phyloP scores from a whole-genome alignment of 2,888 invertebrate genomes.

The Kuschelorhynchus macadamiae region DNA sequence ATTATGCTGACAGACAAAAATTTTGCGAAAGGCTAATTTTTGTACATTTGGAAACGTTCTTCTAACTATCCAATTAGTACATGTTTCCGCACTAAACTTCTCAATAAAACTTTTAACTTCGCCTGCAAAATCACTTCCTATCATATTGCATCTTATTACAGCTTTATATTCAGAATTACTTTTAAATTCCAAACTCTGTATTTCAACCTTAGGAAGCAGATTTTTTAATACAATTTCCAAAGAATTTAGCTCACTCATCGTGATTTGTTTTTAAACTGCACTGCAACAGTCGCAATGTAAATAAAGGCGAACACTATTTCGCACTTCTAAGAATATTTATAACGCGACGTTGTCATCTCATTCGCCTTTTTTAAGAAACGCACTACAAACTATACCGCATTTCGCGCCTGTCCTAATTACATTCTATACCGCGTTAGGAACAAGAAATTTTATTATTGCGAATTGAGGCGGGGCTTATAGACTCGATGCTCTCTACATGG shows the following conservation, averaged over 20 bases:
- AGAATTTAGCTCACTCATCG: slow-evolving; percentile 17
- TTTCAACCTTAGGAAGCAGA: slow-evolving; percentile 8
- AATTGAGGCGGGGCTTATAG: slow-evolving; percentile 20
- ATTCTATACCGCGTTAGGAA: slow-evolving; percentile 21
- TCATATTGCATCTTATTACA: slow-evolving; percentile 16
- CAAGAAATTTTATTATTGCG: not conserved
- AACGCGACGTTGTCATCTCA: not conserved
- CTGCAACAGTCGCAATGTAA: slow-evolving; percentile 9
- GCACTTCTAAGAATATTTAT: slow-evolving; percentile 8
- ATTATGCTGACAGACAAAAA: slow-evolving; percentile 21
- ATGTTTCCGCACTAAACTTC: slow-evolving; percentile 25
- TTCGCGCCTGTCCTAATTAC: slow-evolving; percentile 12
- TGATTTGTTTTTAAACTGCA: slow-evolving; percentile 15
- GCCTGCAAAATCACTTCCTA: slow-evolving; percentile 19
- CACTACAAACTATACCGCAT: slow-evolving; percentile 21
- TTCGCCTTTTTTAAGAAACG: not conserved
- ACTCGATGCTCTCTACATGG: slow-evolving; percentile 19
- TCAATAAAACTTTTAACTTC: slow-evolving; percentile 30
- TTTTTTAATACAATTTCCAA: slow-evolving; percentile 13
- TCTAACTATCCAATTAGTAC: slow-evolving; percentile 15
- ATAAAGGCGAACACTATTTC: not conserved
- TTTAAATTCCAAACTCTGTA: slow-evolving; percentile 30
- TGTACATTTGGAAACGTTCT: slow-evolving; percentile 12
- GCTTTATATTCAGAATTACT: slow-evolving; percentile 19
- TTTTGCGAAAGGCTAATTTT: slow-evolving; percentile 18